Percentiles rank a stretch among this genome's conserved stretches.
Evolutionary conservation across 2,797 vertebrate genomes (phyloP).

Genomic region (Masticophis lateralis): DNA sequence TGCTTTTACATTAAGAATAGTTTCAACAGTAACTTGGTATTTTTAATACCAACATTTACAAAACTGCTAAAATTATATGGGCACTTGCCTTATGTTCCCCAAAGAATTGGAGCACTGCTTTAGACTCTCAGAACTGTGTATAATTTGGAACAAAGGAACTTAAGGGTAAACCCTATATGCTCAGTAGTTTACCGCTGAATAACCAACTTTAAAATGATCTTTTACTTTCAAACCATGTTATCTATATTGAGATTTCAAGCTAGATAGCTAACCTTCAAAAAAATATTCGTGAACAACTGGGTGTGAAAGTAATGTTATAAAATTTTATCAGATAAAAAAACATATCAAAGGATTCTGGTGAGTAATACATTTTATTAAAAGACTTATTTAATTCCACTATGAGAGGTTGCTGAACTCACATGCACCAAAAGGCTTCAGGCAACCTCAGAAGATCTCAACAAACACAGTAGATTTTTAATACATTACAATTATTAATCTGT

Average conservation of each 20-base stretch:
- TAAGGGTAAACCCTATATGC: background rate
- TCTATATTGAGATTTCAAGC: background rate
- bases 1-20: background rate
- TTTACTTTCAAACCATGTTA: background rate
- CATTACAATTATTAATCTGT: background rate
- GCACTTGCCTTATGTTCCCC: background rate
- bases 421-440: background rate
- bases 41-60: background rate
- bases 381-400: background rate
- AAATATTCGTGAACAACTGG: background rate
- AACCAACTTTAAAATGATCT: background rate
- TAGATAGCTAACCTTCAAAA: background rate
- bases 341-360: background rate
- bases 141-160: background rate
- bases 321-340: background rate
- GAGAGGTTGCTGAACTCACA: background rate
- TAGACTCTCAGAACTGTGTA: background rate
- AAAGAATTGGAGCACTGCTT: background rate
- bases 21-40: constrained; percentile 16
- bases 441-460: background rate
- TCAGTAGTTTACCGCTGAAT: background rate
- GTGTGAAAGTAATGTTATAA: background rate
- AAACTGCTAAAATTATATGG: background rate
- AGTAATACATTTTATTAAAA: background rate
- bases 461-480: background rate